A percentile compares a stretch with the other conserved stretches of the same genome.
These are phyloP conservation scores for Antitype chi DNA, from an alignment of 2,888 invertebrate species.

Conservation along the genomic window DNA sequence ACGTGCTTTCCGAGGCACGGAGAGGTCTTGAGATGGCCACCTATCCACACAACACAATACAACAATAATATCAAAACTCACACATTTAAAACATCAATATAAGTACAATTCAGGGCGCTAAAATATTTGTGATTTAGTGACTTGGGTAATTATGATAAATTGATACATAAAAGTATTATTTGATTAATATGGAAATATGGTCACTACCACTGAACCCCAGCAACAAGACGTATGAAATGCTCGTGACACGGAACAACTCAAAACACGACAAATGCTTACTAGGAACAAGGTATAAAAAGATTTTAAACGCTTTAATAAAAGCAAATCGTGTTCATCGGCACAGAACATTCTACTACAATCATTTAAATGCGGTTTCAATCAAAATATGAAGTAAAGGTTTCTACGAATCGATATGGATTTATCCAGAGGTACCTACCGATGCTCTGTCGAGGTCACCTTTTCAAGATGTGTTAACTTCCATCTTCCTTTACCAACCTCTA, in stretches of 20 bases:
- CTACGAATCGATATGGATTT: conserved; percentile 68
- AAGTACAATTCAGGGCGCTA: not conserved
- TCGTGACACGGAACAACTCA: conserved; percentile 36
- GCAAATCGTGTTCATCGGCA: conserved; percentile 53
- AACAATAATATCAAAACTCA: too few species aligned
- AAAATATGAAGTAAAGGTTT: conserved; percentile 65
- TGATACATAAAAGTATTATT: not conserved
- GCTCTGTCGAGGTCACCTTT: conserved; percentile 73
- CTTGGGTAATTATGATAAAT: not conserved
- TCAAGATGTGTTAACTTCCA: conserved; percentile 65
- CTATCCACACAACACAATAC: too few species aligned
- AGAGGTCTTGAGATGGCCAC: too few species aligned
- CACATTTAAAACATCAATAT: too few species aligned
- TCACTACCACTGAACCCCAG: not conserved
- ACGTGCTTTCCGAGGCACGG: too few species aligned
- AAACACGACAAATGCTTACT: conserved; percentile 31
- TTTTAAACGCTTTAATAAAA: conserved; percentile 31
- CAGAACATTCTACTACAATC: conserved; percentile 29
- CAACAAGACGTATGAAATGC: not conserved
- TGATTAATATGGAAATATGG: not conserved
- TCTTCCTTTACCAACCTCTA: conserved; percentile 68
- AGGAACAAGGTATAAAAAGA: conserved; percentile 23
- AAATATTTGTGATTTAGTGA: not conserved
- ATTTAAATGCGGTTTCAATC: conserved; percentile 55
- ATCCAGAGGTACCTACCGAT: conserved; percentile 65